Percentiles rank a stretch among this genome's conserved stretches.
phyloP scores from a whole-genome alignment of 2,888 invertebrate genomes.

The Drosophila crucigera region DNA sequence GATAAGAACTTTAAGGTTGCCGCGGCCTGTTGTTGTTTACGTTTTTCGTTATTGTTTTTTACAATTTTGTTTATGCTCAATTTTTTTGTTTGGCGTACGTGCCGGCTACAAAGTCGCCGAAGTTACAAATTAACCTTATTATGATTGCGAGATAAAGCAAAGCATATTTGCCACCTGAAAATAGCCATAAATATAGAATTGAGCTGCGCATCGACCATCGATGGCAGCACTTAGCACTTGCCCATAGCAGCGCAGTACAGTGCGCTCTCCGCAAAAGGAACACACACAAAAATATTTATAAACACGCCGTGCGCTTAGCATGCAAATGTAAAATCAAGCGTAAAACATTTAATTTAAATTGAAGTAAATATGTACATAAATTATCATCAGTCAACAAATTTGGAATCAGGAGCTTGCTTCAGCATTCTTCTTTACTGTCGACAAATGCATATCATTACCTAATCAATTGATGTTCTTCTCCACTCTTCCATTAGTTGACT shows the following conservation, averaged over 20 bases:
- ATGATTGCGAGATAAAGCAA: constrained; percentile 39
- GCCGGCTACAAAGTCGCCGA: constrained; percentile 57
- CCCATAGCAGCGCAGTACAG: constrained; percentile 20
- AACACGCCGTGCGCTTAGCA: not conserved
- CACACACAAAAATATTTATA: not conserved
- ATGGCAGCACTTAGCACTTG: constrained; percentile 43
- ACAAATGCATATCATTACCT: no score
- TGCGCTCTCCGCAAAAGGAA: constrained; percentile 6
- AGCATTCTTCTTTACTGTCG: not conserved
- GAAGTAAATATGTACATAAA: not conserved
- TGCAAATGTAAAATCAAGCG: not conserved
- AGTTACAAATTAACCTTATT: constrained; percentile 53
- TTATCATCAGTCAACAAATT: not conserved
- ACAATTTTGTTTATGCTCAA: constrained; percentile 65
- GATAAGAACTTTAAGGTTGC: constrained; percentile 42
- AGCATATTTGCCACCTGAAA: constrained; percentile 34
- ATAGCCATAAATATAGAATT: constrained; percentile 46
- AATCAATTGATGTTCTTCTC: not conserved
- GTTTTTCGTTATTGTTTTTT: constrained; percentile 34
- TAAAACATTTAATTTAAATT: not conserved
- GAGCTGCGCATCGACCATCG: constrained; percentile 28
- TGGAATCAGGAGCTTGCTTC: not conserved
- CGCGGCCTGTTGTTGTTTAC: constrained; percentile 33
- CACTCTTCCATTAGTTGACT: not conserved
- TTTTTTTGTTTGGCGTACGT: constrained; percentile 57